phyloP scores from a whole-genome alignment of 2,888 invertebrate species.

The Pachydiplax longipennis region DNA sequence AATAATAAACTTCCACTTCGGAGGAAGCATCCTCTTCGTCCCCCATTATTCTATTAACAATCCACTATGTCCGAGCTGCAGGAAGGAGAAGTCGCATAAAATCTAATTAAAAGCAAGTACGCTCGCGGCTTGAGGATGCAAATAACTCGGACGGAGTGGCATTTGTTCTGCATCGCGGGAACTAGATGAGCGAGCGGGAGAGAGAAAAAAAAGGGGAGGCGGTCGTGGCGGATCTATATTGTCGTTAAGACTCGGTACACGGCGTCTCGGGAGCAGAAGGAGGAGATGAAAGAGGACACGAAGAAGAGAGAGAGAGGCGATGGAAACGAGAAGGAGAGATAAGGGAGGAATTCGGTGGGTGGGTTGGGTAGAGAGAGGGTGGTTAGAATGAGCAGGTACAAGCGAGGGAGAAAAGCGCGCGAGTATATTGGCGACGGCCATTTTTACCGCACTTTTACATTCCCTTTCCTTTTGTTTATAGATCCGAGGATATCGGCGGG shows the following conservation, averaged over 20 bases:
- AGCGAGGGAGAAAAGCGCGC: not conserved
- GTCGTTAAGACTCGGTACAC: not conserved
- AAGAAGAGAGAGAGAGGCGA: not conserved
- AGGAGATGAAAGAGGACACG: not conserved
- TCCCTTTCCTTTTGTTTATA: not conserved
- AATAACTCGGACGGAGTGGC: not conserved
- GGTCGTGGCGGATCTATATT: not conserved
- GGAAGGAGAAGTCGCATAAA: not conserved
- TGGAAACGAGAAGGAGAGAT: constrained; percentile 26
- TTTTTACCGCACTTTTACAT: not conserved
- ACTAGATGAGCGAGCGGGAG: not conserved
- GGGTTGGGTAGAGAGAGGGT: not conserved
- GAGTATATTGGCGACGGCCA: not conserved
- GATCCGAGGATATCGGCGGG: not conserved
- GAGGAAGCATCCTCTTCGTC: no score
- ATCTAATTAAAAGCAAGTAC: not conserved
- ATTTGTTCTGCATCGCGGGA: not conserved
- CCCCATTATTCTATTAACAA: no score
- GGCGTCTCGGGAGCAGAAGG: not conserved
- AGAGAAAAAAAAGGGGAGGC: not conserved
- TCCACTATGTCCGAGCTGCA: no score
- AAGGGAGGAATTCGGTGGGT: constrained; percentile 16
- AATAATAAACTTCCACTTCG: no score
- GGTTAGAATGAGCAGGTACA: not conserved
- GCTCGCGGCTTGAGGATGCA: not conserved